These are phyloP conservation scores for Caranx ignobilis DNA, from an alignment of 2,113 vertebrate species.

Conservation along the genomic window DNA sequence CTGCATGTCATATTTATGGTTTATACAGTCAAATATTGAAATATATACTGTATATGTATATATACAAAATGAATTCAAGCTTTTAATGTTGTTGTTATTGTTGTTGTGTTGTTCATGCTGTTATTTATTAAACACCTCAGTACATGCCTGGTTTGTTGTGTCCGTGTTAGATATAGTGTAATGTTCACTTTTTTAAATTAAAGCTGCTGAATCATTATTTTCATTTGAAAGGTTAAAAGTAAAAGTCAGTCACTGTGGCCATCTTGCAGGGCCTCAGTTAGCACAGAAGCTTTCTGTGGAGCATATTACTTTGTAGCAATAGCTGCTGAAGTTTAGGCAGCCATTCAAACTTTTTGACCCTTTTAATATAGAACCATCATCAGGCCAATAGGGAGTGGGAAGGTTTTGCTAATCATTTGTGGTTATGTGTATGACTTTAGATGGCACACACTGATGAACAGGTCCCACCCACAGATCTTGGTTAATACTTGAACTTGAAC, in stretches of 20 bases:
- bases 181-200: slow-evolving; percentile 8
- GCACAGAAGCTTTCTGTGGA: too few species aligned
- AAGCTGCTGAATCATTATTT: background rate
- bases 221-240: background rate
- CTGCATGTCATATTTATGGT: slow-evolving; percentile 99
- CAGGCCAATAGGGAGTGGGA: too few species aligned
- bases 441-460: too few species aligned
- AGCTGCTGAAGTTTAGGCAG: too few species aligned
- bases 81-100: slow-evolving; percentile 81
- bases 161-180: slow-evolving; percentile 23
- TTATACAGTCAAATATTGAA: slow-evolving; percentile 92
- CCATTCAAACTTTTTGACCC: too few species aligned
- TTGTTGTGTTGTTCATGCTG: slow-evolving; percentile 82
- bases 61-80: slow-evolving; percentile 82
- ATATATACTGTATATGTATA: slow-evolving; percentile 82
- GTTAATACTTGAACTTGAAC: too few species aligned
- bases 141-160: slow-evolving; percentile 76
- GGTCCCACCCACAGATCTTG: too few species aligned
- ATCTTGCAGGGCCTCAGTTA: too few species aligned
- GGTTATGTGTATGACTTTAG: too few species aligned
- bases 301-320: too few species aligned
- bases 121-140: slow-evolving; percentile 90
- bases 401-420: too few species aligned
- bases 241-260: background rate
- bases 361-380: too few species aligned